Conservation (phyloP, 2,888 invertebrate genomes). For the Synergus laeviventris region DNA sequence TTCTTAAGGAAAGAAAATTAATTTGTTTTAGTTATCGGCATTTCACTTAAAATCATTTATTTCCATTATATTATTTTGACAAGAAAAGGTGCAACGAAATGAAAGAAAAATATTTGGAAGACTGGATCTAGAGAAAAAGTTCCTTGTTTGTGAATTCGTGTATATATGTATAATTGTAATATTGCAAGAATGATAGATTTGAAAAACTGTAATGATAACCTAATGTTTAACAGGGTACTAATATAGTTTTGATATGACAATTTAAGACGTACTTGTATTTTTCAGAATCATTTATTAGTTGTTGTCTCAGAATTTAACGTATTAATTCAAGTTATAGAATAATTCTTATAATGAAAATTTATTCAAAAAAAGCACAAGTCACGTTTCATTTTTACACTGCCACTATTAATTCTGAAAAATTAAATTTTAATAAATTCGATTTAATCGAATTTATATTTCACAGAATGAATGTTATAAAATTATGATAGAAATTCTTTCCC, state of each 20-base stretch:
- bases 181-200: constrained; percentile 26
- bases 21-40: not conserved
- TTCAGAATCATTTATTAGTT: constrained; percentile 9
- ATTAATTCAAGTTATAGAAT: not conserved
- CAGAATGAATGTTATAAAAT: not conserved
- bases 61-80: not conserved
- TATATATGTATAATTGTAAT: constrained; percentile 43
- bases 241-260: constrained; percentile 37
- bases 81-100: constrained; percentile 45
- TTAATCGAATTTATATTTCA: not conserved
- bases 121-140: constrained; percentile 39
- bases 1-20: not conserved
- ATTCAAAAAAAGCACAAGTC: not conserved
- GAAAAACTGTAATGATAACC: constrained; percentile 32
- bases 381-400: not conserved
- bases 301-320: not conserved
- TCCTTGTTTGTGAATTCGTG: constrained; percentile 45
- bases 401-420: constrained; percentile 1
- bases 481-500: constrained; percentile 35
- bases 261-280: constrained; percentile 28
- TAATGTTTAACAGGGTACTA: constrained; percentile 38
- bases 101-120: constrained; percentile 28
- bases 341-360: not conserved
- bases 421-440: not conserved
- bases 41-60: not conserved